These are phyloP conservation scores for Picus viridis DNA, from an alignment of 2,797 vertebrate genomes.

Conservation along the genomic window DNA sequence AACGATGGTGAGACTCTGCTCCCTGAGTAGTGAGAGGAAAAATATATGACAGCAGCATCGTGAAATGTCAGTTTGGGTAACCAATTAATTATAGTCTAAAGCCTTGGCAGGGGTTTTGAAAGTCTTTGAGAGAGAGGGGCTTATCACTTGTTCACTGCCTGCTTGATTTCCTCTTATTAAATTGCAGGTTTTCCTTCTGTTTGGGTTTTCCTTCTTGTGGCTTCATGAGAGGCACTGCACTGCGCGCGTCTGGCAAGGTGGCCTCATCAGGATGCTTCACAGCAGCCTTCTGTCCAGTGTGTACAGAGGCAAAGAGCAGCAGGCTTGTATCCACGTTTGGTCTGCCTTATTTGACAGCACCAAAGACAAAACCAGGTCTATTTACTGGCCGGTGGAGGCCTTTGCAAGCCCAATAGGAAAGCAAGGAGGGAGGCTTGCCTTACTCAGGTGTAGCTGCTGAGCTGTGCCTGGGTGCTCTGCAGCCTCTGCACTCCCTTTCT, in stretches of 20 bases:
- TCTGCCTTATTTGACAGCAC: neutral
- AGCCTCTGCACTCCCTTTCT: neutral
- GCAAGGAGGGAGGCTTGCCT: neutral
- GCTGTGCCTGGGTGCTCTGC: neutral
- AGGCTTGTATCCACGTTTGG: neutral
- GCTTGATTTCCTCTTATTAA: neutral
- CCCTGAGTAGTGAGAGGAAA: neutral
- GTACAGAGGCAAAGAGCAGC: neutral
- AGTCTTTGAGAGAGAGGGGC: neutral
- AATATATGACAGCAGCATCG: neutral
- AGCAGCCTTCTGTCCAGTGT: accelerated
- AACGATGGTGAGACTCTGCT: neutral
- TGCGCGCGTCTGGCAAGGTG: accelerated
- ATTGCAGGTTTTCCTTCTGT: neutral
- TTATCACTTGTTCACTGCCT: neutral
- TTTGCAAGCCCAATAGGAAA: neutral
- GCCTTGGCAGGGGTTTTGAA: neutral
- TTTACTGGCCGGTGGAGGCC: neutral
- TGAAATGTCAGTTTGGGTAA: neutral
- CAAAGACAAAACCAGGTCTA: neutral
- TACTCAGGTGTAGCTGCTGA: neutral
- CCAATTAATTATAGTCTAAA: neutral
- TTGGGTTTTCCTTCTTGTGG: neutral
- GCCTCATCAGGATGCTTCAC: accelerated
- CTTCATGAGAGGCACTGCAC: accelerated